Base-by-base conservation (phyloP, 2,888 invertebrate species). In the Mesorhabditis spiculigera region DNA sequence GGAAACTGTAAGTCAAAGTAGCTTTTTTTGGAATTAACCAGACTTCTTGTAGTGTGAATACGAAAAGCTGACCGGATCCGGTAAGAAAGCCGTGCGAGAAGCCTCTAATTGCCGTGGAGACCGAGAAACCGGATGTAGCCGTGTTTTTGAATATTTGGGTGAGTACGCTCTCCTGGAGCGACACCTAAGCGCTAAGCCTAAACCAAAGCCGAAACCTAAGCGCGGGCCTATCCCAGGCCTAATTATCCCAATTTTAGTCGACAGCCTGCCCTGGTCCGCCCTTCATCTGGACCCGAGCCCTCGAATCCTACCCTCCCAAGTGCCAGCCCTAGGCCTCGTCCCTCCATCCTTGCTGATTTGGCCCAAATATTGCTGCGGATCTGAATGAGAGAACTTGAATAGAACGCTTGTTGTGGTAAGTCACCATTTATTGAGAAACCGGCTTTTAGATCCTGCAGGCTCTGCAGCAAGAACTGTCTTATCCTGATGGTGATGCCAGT, bases 61-160 rank as follows among this genome's bases (percentile, higher is more conserved):
- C 62, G 69, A 73, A 8, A 43, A 45, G 8, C 68, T 75, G 45
- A 68, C 72, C 4, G 67, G 63, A n/a, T 61, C 67, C 10, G 67
- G 70, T 43, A 65, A 65, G 45, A 44, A 66, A 45, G 68, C 77
- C 8, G 65, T 77, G 13, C 70, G 73, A 85, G 94, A 94, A 87
- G 93, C 94, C 42, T 95, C 93, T 95, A 94, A 86, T 93, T 86
- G 93, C 93, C 73, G 92, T 93, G 0, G 94, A 94, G 87, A 93
- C 93, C 86, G 93, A 93, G 83, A 92, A 93, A 87, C 88, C 94
- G 72, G 94, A 94, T 85, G 92, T 94, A 77, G 93, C 94, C 0
- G 89, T 94, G 82, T 94, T 94, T 86, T 89, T 95, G 45, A 90
- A 93, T 91, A 92, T 61, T 87, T 93, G 67, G 93, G 86, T 86